Percentiles rank a stretch among this genome's conserved stretches.
phyloP scores from a whole-genome alignment of 2,113 vertebrate species.

The Parus major region DNA sequence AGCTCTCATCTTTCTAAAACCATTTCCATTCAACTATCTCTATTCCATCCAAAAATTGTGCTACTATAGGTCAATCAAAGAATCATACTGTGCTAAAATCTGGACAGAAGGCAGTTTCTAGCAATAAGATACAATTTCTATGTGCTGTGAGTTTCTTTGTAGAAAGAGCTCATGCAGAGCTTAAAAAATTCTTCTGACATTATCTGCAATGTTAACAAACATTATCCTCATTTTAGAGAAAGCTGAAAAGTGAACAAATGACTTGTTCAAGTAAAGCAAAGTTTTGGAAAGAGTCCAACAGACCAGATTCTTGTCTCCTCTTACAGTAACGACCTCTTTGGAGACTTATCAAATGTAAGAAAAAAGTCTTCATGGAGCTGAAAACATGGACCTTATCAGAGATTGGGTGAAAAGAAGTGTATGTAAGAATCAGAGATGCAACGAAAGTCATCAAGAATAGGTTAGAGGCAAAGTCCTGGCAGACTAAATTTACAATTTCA shows the following conservation, averaged over 20 bases:
- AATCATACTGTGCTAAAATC: background rate
- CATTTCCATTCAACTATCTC: background rate
- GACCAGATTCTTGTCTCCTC: background rate
- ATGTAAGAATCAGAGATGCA: background rate
- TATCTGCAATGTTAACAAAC: background rate
- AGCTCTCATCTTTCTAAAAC: background rate
- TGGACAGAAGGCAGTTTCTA: background rate
- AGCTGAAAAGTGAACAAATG: background rate
- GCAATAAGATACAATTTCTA: background rate
- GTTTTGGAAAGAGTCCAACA: background rate
- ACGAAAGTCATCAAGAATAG: background rate
- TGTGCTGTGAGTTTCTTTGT: background rate
- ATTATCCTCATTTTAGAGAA: background rate
- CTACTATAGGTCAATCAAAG: background rate
- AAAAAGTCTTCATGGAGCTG: background rate
- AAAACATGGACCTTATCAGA: background rate
- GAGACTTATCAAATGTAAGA: background rate
- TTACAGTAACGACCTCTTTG: background rate
- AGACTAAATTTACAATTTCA: background rate
- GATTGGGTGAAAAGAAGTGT: background rate
- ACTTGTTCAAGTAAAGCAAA: background rate
- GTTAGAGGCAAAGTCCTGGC: background rate
- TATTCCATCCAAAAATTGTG: background rate
- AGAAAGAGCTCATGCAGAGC: background rate
- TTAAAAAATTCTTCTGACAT: background rate